These are phyloP conservation scores for Corvus cornix DNA, from an alignment of 2,113 vertebrate genomes.

Conservation along the genomic window DNA sequence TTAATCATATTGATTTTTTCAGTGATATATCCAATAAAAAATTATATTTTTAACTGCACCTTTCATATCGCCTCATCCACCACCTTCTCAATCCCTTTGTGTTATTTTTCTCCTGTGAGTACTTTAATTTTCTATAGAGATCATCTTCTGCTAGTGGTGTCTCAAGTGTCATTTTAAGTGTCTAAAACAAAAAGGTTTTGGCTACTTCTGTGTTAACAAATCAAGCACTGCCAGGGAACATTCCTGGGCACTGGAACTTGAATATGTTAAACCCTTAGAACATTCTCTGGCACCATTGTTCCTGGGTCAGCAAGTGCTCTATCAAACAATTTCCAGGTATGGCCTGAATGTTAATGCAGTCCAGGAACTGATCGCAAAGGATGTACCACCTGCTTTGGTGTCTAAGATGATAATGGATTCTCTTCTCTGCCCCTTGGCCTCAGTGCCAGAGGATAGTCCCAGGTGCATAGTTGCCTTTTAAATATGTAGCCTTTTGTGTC, in stretches of 20 bases:
- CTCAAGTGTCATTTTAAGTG: not conserved
- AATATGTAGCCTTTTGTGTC: not conserved
- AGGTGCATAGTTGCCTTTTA: not conserved
- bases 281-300: not conserved
- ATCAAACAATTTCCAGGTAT: not conserved
- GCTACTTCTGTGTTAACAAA: not conserved
- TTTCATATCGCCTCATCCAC: not conserved
- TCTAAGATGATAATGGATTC: not conserved
- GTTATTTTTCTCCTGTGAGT: not conserved
- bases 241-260: not conserved
- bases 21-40: not conserved
- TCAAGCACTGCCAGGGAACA: not conserved
- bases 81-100: not conserved
- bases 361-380: not conserved
- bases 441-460: not conserved
- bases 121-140: not conserved
- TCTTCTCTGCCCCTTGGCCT: not conserved
- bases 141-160: not conserved
- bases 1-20: not conserved
- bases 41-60: not conserved
- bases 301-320: not conserved
- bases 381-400: not conserved
- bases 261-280: not conserved
- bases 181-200: not conserved
- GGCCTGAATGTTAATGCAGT: not conserved